Conservation (phyloP, 2,797 vertebrate species). For the Microhierax caerulescens region DNA sequence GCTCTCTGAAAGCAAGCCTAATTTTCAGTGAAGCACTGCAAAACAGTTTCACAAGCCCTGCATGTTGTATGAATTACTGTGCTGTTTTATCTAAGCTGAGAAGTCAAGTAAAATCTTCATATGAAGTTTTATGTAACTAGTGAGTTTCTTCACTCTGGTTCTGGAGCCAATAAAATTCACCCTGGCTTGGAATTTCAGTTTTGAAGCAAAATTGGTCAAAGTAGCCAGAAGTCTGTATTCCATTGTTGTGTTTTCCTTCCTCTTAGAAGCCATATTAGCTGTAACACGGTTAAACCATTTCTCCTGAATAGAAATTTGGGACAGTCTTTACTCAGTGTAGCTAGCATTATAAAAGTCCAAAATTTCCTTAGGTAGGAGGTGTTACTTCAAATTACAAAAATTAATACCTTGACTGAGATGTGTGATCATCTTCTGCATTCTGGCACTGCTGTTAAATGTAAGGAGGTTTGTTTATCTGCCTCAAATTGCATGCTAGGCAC, state of each 20-base stretch:
- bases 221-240: conserved; percentile 30
- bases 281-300: not conserved
- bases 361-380: not conserved
- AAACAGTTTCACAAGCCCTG: not conserved
- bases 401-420: not conserved
- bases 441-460: not conserved
- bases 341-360: not conserved
- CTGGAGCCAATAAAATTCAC: not conserved
- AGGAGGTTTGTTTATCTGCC: not conserved
- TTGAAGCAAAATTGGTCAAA: conserved; percentile 9
- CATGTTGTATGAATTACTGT: not conserved
- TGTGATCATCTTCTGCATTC: not conserved
- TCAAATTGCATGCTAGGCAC: not conserved
- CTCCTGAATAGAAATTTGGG: not conserved
- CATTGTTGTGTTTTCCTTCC: conserved; percentile 11
- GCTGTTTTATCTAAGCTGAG: conserved; percentile 13
- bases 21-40: not conserved
- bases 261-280: not conserved
- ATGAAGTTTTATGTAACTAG: not conserved
- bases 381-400: not conserved
- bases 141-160: conserved; percentile 4
- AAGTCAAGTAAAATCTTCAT: conserved; percentile 29
- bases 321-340: not conserved
- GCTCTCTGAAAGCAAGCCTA: not conserved
- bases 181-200: not conserved